Percentiles rank a stretch among this genome's conserved stretches.
Evolutionary conservation across 1,140 invertebrate genomes (phyloP).

Genomic region (Macrosteles quadrilineatus): DNA sequence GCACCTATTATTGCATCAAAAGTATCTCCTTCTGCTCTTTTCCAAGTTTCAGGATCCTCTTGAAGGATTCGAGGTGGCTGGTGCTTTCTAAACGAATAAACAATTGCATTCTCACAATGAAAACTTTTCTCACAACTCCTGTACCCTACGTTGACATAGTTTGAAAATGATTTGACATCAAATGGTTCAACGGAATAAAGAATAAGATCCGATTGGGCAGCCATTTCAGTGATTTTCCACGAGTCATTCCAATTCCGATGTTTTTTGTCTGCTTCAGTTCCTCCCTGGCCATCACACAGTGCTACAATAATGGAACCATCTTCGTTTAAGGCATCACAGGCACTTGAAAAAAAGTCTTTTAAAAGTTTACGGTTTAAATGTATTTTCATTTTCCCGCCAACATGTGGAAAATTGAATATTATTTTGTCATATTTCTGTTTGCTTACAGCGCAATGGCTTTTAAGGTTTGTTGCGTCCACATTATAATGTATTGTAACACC

Average conservation of each 20-base stretch:
- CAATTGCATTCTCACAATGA: constrained; percentile 53
- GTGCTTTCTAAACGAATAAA: constrained; percentile 51
- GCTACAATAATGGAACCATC: constrained; percentile 56
- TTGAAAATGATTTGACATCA: constrained; percentile 46
- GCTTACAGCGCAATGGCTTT: constrained; percentile 43
- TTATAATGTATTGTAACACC: constrained; percentile 53
- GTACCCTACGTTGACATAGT: constrained; percentile 55
- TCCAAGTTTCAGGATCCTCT: constrained; percentile 6
- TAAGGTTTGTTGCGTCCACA: constrained; percentile 56
- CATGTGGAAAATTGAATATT: constrained; percentile 66
- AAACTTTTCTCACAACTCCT: constrained; percentile 60
- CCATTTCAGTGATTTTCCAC: constrained; percentile 65
- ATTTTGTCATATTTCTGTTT: constrained; percentile 53
- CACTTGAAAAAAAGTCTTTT: constrained; percentile 57
- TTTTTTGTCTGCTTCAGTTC: constrained; percentile 55
- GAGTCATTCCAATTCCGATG: constrained; percentile 60
- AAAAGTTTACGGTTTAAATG: constrained; percentile 60
- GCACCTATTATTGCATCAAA: not conserved
- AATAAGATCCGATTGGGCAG: constrained; percentile 55
- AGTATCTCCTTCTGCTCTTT: not conserved
- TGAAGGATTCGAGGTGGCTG: not conserved
- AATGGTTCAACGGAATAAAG: constrained; percentile 54
- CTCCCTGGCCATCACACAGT: constrained; percentile 64
- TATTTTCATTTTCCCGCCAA: constrained; percentile 65
- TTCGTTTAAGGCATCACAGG: constrained; percentile 46